Percentiles rank a stretch among this genome's conserved stretches.
These are phyloP conservation scores for Cinclus mexicanus DNA, from an alignment of 2,113 vertebrate genomes.

Conservation along the genomic window DNA sequence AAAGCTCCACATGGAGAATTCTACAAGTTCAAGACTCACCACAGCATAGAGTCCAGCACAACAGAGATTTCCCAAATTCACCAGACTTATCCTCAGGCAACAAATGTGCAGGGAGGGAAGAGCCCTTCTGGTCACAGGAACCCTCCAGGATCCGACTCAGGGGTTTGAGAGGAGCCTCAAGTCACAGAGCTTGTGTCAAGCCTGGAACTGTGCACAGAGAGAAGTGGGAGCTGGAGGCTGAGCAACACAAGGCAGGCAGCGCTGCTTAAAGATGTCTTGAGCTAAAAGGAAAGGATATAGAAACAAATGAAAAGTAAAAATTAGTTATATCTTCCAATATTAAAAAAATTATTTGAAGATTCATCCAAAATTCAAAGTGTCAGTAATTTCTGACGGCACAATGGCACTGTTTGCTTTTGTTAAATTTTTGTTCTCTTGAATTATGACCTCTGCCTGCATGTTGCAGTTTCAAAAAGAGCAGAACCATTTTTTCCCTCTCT, in stretches of 20 bases:
- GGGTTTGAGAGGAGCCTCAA: neutral
- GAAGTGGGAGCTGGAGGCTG: neutral
- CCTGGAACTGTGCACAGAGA: neutral
- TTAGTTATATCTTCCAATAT: neutral
- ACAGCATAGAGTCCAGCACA: neutral
- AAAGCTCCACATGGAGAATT: neutral
- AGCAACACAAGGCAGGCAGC: neutral
- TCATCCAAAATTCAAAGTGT: neutral
- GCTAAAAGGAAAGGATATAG: neutral
- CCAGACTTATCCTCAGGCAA: neutral
- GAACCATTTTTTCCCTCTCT: neutral
- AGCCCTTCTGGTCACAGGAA: neutral
- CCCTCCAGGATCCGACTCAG: accelerated
- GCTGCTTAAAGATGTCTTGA: neutral
- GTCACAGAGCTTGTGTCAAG: neutral
- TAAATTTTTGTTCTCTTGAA: conserved; percentile 7
- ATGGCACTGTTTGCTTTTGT: neutral
- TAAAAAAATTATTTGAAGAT: neutral
- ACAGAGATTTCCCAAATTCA: neutral
- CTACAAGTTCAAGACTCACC: neutral
- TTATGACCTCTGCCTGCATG: neutral
- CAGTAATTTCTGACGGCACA: neutral
- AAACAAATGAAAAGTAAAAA: neutral
- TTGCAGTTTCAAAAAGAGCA: neutral
- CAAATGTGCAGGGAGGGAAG: neutral